Conservation (phyloP, 2,888 invertebrate species). For the Morpho deidamia region DNA sequence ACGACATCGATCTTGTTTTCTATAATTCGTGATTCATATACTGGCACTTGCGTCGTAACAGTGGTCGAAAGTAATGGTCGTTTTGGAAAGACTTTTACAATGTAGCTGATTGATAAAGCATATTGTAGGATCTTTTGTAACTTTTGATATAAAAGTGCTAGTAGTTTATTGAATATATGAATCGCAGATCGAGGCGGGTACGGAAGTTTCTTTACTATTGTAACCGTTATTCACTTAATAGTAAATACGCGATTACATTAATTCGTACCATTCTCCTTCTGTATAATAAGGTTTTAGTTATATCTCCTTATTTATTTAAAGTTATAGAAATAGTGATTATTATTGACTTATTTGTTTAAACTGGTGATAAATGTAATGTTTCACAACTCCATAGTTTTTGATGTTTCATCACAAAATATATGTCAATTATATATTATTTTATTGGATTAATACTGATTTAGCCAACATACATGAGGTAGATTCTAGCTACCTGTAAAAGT, state of each 20-base stretch:
- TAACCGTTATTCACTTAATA: conserved; percentile 41
- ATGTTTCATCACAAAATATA: conserved; percentile 26
- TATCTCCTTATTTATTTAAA: conserved; percentile 75
- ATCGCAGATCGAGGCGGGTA: conserved; percentile 63
- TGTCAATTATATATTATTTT: conserved; percentile 41
- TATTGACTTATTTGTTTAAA: conserved; percentile 47
- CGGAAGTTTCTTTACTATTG: conserved; percentile 64
- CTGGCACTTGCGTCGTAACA: conserved; percentile 64
- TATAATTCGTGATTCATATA: conserved; percentile 55
- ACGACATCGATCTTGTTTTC: conserved; percentile 57
- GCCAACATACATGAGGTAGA: conserved; percentile 46
- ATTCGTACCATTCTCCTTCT: conserved; percentile 71
- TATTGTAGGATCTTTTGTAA: conserved; percentile 72
- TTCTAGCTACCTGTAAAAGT: conserved; percentile 59
- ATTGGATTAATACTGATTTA: conserved; percentile 56
- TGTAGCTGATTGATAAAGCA: conserved; percentile 51
- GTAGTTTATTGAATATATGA: conserved; percentile 50
- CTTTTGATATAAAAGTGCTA: conserved; percentile 76
- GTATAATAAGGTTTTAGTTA: conserved; percentile 69
- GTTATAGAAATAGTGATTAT: conserved; percentile 65
- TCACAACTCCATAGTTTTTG: conserved; percentile 30
- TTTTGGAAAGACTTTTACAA: conserved; percentile 68
- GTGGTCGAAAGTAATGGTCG: conserved; percentile 52
- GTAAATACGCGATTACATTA: conserved; percentile 56
- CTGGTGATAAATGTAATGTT: conserved; percentile 39